Base-by-base conservation (phyloP, 1,140 invertebrate species). In the Gryon sp. region DNA sequence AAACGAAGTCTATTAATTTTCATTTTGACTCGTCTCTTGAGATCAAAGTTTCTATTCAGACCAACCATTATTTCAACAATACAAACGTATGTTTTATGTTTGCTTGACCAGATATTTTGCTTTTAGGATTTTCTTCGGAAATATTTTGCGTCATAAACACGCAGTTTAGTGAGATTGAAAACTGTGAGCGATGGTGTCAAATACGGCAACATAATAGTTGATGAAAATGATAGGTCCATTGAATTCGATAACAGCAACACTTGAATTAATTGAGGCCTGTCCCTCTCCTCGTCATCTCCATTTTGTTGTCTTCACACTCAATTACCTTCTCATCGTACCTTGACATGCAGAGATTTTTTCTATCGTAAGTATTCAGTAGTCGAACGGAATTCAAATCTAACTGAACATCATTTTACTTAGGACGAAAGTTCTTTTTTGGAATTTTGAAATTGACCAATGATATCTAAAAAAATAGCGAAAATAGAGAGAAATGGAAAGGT, bases 381-480 rank as follows among this genome's bases (percentile, higher is more conserved):
- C 60, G 57, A 74, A 72, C 65, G 60, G 72, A 75, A 75, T 74
- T 78, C n/a, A n/a, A n/a, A n/a, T 73, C 65, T 69, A 52, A 74
- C 59, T 43, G 65, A 76, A 43, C 65, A 76, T n/a, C 65, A 70
- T 60, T 74, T 75, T 75, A 62, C 59, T 79, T 75, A 74, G 55
- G 70, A 70, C 65, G 65, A 62, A 79, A 79, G 65, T 79, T n/a
- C n/a, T n/a, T 79, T 79, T 72, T 75, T 70, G 70, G 66, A 70
- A 75, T 72, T 74, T 72, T 70, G 65, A 79, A 74, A 79, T 72
- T 66, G 53, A 52, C 48, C 70, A 66, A 75, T 75, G 70, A 45
- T 50, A 75, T 45, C 46, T n/a, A n/a, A n/a, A n/a, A n/a, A n/a
- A n/a, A n/a, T n/a, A n/a, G n/a, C n/a, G n/a, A n/a, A n/a, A n/a